Evolutionary conservation across 2,797 vertebrate genomes (phyloP).

Genomic region (Echeneis naucrates): DNA sequence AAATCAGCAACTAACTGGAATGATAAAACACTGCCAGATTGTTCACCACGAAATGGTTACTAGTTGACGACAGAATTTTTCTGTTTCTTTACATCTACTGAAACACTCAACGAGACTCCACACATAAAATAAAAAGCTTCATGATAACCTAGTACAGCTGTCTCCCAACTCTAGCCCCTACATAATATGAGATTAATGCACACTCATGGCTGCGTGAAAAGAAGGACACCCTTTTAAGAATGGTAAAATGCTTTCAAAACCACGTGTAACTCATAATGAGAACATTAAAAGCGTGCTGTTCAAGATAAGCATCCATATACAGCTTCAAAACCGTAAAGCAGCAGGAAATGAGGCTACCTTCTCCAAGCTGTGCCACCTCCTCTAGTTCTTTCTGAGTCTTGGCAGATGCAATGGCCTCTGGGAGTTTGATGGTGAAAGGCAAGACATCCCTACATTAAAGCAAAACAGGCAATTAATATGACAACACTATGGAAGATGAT

Average conservation of each 20-base stretch:
- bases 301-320: background rate
- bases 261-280: background rate
- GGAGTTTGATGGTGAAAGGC: conserved; percentile 93
- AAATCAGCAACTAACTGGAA: too few species aligned
- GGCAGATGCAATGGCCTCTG: conserved; percentile 90
- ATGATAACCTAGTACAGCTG: background rate
- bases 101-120: background rate
- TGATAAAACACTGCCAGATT: too few species aligned
- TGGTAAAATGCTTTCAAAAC: background rate
- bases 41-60: background rate
- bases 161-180: background rate
- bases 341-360: conserved; percentile 82
- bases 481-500: background rate
- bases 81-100: background rate
- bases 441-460: conserved; percentile 88
- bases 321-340: background rate
- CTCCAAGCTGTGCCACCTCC: conserved; percentile 92
- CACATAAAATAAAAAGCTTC: background rate
- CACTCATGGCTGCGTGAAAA: background rate
- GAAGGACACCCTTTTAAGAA: conserved; percentile 1
- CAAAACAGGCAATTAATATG: background rate
- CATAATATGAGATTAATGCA: background rate
- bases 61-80: background rate
- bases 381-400: conserved; percentile 94
- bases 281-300: background rate